phyloP scores from a whole-genome alignment of 2,888 invertebrate species.

The Xestia xanthographa region DNA sequence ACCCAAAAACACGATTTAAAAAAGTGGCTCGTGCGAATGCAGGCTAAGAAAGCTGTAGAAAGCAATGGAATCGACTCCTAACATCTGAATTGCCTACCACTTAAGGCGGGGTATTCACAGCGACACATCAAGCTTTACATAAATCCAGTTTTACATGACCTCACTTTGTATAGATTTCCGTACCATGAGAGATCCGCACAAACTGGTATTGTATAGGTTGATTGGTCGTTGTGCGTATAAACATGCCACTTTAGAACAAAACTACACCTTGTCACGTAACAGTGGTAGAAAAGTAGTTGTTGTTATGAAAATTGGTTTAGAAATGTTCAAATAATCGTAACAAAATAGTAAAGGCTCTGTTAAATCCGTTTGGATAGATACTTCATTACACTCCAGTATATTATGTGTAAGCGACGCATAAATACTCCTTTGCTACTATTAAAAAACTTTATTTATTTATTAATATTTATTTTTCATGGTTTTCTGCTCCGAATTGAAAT shows the following conservation, averaged over 20 bases:
- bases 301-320: background rate
- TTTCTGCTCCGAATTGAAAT: background rate
- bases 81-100: conserved; percentile 11
- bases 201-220: too few relatives aligned
- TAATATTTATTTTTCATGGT: too few relatives aligned
- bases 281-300: background rate
- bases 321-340: background rate
- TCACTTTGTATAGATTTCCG: too few relatives aligned
- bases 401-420: background rate
- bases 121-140: too few relatives aligned
- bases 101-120: conserved; percentile 1
- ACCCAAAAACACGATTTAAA: background rate
- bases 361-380: background rate
- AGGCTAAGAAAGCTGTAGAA: conserved; percentile 9
- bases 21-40: background rate
- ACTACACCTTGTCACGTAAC: background rate
- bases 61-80: conserved; percentile 14
- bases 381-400: background rate
- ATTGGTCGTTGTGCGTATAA: background rate
- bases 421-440: background rate
- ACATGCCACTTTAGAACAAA: background rate
- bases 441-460: too few relatives aligned
- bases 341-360: background rate
- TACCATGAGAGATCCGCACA: too few relatives aligned
- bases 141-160: too few relatives aligned